A percentile compares a stretch with the other conserved stretches of the same genome.
These are phyloP conservation scores for Muricea muricata DNA, from an alignment of 92 coral and sea anemone genomes.

Conservation along the genomic window DNA sequence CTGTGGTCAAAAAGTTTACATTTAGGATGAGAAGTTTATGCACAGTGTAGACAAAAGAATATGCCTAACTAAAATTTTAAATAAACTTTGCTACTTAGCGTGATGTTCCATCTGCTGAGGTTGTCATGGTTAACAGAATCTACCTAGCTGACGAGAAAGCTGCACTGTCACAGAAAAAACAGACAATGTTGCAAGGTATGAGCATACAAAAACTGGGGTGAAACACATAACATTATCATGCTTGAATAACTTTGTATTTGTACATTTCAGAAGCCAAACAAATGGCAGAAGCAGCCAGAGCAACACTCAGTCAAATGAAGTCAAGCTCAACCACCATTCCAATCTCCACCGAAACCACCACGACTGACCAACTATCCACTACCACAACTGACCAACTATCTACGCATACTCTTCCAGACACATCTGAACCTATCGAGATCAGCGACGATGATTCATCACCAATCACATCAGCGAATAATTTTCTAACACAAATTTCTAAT, in stretches of 20 bases:
- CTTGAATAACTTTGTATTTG: neutral
- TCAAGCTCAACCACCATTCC: neutral
- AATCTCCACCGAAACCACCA: neutral
- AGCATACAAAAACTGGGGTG: neutral
- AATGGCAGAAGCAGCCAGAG: constrained; percentile 18
- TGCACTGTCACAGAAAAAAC: constrained; percentile 76
- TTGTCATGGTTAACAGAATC: constrained; percentile 95
- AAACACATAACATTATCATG: neutral
- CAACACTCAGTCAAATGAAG: neutral
- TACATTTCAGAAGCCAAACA: constrained; percentile 24
- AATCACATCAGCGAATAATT: constrained; percentile 37
- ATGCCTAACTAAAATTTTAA: neutral
- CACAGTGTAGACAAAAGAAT: neutral
- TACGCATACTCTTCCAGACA: neutral
- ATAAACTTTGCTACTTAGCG: constrained; percentile 60
- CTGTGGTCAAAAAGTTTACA: too few species aligned
- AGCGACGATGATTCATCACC: constrained; percentile 29
- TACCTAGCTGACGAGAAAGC: constrained; percentile 92
- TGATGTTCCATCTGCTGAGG: constrained; percentile 92
- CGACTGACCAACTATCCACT: neutral
- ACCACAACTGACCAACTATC: neutral
- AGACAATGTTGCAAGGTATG: constrained; percentile 24
- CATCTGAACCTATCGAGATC: constrained; percentile 16
- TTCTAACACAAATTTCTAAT: neutral
- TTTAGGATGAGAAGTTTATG: too few species aligned